Evolutionary conservation across 2,113 vertebrate genomes (phyloP).

Genomic region (Oncorhynchus nerka): DNA sequence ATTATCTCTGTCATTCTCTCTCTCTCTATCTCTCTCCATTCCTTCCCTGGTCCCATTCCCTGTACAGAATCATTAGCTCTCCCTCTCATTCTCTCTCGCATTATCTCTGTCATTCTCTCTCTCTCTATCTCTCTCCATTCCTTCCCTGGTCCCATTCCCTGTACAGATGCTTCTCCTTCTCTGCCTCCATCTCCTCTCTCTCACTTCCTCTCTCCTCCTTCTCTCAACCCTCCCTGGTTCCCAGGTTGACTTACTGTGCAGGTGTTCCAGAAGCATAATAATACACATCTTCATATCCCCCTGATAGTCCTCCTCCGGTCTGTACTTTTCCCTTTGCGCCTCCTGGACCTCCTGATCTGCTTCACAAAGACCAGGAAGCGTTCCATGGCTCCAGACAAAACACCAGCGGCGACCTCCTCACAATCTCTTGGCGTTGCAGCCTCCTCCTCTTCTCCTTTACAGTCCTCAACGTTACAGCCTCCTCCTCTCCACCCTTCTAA

Average conservation of each 20-base stretch:
- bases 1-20: too few species aligned
- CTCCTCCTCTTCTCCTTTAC: too few species aligned
- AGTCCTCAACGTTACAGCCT: too few species aligned
- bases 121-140: neutral
- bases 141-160: neutral
- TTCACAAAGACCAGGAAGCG: conserved; percentile 93
- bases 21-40: too few species aligned
- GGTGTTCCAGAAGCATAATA: conserved; percentile 74
- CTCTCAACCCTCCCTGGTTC: neutral
- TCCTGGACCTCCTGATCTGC: conserved; percentile 87
- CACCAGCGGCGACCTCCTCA: neutral
- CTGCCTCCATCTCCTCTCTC: neutral
- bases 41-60: too few species aligned
- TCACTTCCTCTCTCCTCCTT: neutral
- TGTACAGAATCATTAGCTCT: too few species aligned
- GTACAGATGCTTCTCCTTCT: too few species aligned
- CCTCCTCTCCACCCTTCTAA: too few species aligned
- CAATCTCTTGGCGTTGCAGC: too few species aligned
- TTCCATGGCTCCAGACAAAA: conserved; percentile 75
- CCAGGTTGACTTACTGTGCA: neutral
- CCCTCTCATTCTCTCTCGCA: neutral
- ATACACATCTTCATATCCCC: conserved; percentile 98
- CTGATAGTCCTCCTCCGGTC: conserved; percentile 97
- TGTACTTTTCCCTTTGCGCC: conserved; percentile 96
- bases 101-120: neutral